phyloP scores from a whole-genome alignment of 2,888 invertebrate genomes.

The Temnothorax unifasciatus region DNA sequence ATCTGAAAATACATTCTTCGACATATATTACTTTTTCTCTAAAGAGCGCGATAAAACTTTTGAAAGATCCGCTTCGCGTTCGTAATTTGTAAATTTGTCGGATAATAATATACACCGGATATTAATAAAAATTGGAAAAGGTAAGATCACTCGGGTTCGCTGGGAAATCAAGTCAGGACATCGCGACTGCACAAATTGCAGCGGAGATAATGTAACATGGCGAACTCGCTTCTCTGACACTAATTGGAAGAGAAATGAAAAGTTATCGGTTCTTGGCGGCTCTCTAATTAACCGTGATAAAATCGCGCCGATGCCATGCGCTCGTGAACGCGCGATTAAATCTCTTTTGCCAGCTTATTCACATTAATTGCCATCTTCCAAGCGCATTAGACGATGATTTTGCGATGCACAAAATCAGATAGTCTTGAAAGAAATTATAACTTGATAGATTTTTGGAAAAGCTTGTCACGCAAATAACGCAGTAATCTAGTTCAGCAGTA shows the following conservation, averaged over 20 bases:
- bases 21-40: background rate
- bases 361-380: conserved; percentile 35
- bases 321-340: conserved; percentile 47
- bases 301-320: conserved; percentile 40
- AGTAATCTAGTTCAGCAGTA: background rate
- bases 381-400: conserved; percentile 6
- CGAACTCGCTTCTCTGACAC: conserved; percentile 54
- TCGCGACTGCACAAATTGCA: conserved; percentile 67
- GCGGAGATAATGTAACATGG: conserved; percentile 58
- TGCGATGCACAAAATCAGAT: conserved; percentile 1
- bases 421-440: background rate
- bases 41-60: conserved; percentile 6
- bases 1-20: background rate
- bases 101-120: conserved; percentile 40
- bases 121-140: conserved; percentile 65
- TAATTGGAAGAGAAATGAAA: conserved; percentile 72
- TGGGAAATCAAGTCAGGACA: conserved; percentile 67
- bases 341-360: conserved; percentile 44
- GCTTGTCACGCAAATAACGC: background rate
- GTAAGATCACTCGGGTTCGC: conserved; percentile 59
- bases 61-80: conserved; percentile 29
- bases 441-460: background rate
- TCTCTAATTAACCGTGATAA: conserved; percentile 67
- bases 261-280: conserved; percentile 67
- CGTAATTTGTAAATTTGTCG: conserved; percentile 61